Evolutionary conservation across 2,888 invertebrate species (phyloP), one percentile per base, ranked within the genome.

Genomic region (Cantharis flavilabris): DNA sequence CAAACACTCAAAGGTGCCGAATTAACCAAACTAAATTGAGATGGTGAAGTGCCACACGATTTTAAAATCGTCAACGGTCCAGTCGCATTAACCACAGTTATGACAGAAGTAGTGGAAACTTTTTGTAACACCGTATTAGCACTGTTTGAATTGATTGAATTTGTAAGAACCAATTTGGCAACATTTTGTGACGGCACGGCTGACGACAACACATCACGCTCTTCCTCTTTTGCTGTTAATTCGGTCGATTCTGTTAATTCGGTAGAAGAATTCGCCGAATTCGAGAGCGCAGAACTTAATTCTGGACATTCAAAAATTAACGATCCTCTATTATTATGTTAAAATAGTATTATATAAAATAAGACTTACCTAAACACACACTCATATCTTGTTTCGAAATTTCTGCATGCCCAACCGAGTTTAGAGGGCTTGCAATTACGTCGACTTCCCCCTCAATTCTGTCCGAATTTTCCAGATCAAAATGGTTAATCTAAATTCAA

Each of bases 61-160:
- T 88, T 88, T 74, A 88, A 86, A 69, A 88, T 87, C 1, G 88
- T 87, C 69, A 88, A 84, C 11, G 88, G 88, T 30, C 86, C 86
- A 69, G 81, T 77, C 10, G 87, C 84, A 77, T 88, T 88, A 67
- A 88, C 82, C 77, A 88, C 88, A 14, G 88, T 88, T 75, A 88
- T 88, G 28, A 88, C 81, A 11, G 88, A 87, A 64, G 86, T 84
- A 72, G 85, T 87, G 28, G 84, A 82, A 23, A 85, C 84, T 79
- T 86, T 86, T 72, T 86, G 86, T 62, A 86, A 73, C 13, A 84
- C 82, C 26, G 83, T 81, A 69, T 80, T 79, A 14, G 76, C 77
- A 62, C 70, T 80, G 65, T 79, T 81, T 9, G 81, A 77, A 30
- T 30, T 30, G 10, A 30, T 30, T 4, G 33, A 33, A 33, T 33